Base-by-base conservation (phyloP, 2,113 vertebrate genomes). In the Eleginops maclovinus region DNA sequence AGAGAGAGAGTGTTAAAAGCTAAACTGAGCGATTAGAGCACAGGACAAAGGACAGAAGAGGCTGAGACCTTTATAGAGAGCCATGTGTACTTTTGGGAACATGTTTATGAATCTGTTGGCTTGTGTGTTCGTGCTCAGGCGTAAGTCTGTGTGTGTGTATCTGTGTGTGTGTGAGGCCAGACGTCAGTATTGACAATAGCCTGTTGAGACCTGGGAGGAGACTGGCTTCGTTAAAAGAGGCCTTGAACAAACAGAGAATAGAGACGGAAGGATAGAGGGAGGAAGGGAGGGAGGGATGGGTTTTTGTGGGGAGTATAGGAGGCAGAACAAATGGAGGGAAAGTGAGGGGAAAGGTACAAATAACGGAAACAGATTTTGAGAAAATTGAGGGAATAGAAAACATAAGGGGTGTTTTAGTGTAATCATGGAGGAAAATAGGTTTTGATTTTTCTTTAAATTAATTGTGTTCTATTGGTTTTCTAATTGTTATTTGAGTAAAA, bases 221-320 rank as follows among this genome's bases (percentile, higher is more conserved):
- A 79, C 82, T 54, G 79, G 66, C 81, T 81, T 84, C 43, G 70
- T 87, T 86, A 87, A 85, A 87, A 82, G 79, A 82, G 90, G 88
- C 89, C 91, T 90, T 90, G 87, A 91, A 82, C 87, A 93, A 87
- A 90, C 84, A 90, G 66, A 83, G 82, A 84, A 88, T 79, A 77
- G 75, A 83, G 70, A 75, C 2, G 40, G 66, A 83, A 64, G 73
- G 72, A 58, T 69, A 16, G 54, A 77, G 31, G 64, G 9, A 67
- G 5, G 22, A 43, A 78, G 51, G 63, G 11, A 54, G 51, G 19
- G 49, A 61, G 16, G 28, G 75, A 70, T 50, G 71, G 70, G 46
- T 46, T 62, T 62, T 67, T 66, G 76, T 17, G 40, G 74, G 40
- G 70, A 67, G 28, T 24, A 24, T 53, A 24, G 53, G 28, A 62